A percentile compares a stretch with the other conserved stretches of the same genome.
Evolutionary conservation across 2,888 invertebrate genomes (phyloP).

Genomic region (Tineola bisselliella): DNA sequence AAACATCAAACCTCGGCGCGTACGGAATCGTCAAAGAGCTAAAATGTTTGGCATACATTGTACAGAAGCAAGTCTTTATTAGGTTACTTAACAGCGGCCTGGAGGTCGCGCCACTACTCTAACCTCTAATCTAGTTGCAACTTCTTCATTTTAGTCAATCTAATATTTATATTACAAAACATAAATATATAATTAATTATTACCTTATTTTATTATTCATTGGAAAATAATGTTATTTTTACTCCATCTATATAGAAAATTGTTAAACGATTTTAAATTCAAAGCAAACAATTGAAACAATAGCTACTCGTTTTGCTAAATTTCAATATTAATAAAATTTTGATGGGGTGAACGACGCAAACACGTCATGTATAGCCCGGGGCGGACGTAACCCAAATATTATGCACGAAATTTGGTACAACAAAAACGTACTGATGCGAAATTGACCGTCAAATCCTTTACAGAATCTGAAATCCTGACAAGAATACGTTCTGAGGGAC

Average conservation of each 20-base stretch:
- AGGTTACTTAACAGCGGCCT: constrained; percentile 4
- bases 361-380: background rate
- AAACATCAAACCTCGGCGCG: constrained; percentile 13
- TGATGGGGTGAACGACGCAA: background rate
- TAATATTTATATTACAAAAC: background rate
- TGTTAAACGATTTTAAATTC: background rate
- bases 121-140: constrained; percentile 3
- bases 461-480: constrained; percentile 46
- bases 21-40: constrained; percentile 13
- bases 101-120: background rate
- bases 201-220: too few relatives aligned
- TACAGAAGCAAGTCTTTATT: constrained; percentile 7
- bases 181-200: background rate
- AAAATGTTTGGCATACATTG: constrained; percentile 13
- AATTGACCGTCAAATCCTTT: constrained; percentile 53
- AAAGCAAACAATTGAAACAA: background rate
- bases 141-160: background rate
- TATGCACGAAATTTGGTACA: constrained; percentile 33
- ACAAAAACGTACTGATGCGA: constrained; percentile 39
- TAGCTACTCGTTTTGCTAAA: background rate
- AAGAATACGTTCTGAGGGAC: constrained; percentile 48
- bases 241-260: background rate
- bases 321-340: background rate
- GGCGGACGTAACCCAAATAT: constrained; percentile 19
- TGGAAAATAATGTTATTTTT: background rate